Evolutionary conservation across 2,888 invertebrate species (phyloP), one percentile per base, ranked within the genome.

Genomic region (Hymenopus coronatus): DNA sequence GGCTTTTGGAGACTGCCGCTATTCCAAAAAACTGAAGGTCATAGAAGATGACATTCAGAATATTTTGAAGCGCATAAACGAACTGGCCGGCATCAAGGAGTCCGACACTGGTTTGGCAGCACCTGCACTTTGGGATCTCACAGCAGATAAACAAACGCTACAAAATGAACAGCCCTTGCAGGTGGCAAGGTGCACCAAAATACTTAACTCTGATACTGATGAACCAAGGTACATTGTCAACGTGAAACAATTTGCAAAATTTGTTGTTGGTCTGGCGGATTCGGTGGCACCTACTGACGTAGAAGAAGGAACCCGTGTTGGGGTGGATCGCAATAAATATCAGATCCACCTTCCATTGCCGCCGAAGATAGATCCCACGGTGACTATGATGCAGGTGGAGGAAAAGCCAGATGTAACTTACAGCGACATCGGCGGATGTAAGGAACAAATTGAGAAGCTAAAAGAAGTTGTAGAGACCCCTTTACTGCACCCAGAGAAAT

Each of bases 361-460:
- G 1, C 99, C 99, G 0, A 99, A 99, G 94, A 99, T 99, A 92
- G 99, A 99, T 93, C 99, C 99, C 0, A 99, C 99, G 0, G 99
- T 99, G 0, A 99, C 99, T 1, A 99, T 99, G 99, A 99, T 99
- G 99, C 99, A 99, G 94, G 98, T 99, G 0, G 99, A 99, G 94
- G 99, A 99, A 93, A 99, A 99, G 92, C 99, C 99, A 0, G 99
- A 99, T 93, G 99, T 99, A 0, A 99, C 99, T 0, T 99, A 99
- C 94, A 98, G 98, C 92, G 99, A 99, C 94, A 99, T 99, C 0
- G 99, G 99, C 90, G 99, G 99, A 0, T 99, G 99, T 93, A 99
- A 99, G 93, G 99, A 99, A 93, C 99, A 99, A 94, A 99, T 99
- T 91, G 99, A 99, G 92, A 99, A 99, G 93, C 94, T 99, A 14